Conservation (phyloP, 2,888 invertebrate genomes). For the Ormyrus labotus region DNA sequence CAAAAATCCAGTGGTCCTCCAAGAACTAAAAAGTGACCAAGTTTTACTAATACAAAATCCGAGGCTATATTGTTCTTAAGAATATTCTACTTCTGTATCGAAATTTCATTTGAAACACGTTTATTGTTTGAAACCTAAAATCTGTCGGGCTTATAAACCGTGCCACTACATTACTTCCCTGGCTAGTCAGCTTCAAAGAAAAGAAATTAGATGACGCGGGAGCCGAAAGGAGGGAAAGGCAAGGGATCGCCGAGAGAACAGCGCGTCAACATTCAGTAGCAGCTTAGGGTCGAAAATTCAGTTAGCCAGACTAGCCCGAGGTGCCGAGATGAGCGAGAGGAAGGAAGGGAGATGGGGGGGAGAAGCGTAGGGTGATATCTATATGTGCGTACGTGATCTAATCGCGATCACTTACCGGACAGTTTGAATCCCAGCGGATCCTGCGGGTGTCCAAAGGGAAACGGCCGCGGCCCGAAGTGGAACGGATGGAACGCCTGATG, state of each 20-base stretch:
- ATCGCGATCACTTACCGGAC: conserved; percentile 81
- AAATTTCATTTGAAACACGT: no score
- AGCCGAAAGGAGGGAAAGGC: conserved; percentile 7
- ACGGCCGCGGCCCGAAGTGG: conserved; percentile 89
- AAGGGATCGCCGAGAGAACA: conserved; percentile 40
- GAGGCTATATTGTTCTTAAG: no score
- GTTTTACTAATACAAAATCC: no score
- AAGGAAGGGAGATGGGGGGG: not conserved
- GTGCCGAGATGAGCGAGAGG: not conserved
- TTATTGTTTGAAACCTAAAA: no score
- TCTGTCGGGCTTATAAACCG: no score
- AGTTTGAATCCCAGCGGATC: conserved; percentile 92
- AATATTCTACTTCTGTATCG: no score
- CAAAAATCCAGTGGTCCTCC: no score
- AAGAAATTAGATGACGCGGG: not conserved
- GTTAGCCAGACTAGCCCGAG: conserved; percentile 62
- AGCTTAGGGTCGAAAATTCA: conserved; percentile 67
- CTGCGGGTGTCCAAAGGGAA: conserved; percentile 81
- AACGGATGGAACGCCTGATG: conserved; percentile 93
- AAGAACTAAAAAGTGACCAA: no score
- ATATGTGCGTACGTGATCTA: conserved; percentile 22
- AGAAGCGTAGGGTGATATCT: not conserved
- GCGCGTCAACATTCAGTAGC: conserved; percentile 37
- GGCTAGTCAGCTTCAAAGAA: no score
- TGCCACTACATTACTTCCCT: no score